Evolutionary conservation across 2,797 vertebrate genomes (phyloP).

Genomic region (Picus viridis): DNA sequence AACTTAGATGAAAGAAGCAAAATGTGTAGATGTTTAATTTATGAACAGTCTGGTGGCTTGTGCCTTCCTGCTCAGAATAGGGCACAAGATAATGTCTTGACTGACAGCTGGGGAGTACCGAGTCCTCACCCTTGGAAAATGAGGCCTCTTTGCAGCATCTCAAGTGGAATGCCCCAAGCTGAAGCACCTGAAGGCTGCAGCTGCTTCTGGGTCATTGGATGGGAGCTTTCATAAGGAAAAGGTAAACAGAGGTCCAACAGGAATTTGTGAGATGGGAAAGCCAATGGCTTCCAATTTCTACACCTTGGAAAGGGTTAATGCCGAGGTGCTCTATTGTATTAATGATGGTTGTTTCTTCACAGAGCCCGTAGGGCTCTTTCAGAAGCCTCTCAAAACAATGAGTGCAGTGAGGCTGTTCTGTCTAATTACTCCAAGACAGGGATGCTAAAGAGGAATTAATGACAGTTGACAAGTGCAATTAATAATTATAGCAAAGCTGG

Average conservation of each 20-base stretch:
- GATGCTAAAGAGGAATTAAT: slow-evolving; percentile 90
- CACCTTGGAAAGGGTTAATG: slow-evolving; percentile 71
- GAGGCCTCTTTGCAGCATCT: neutral
- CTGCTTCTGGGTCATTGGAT: neutral
- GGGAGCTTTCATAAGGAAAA: neutral
- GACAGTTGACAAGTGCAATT: slow-evolving; percentile 90
- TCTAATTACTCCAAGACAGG: slow-evolving; percentile 84
- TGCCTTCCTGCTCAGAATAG: neutral
- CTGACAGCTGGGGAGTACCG: neutral
- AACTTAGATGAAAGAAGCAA: neutral
- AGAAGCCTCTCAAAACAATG: slow-evolving; percentile 80
- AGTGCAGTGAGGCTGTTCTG: slow-evolving; percentile 81
- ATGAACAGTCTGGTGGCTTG: neutral
- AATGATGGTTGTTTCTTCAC: slow-evolving; percentile 61
- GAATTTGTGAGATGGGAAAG: neutral
- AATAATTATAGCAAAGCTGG: slow-evolving; percentile 88
- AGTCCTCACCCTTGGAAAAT: neutral
- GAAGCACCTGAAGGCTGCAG: neutral
- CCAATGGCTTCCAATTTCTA: neutral
- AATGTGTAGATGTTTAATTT: neutral
- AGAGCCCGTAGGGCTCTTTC: slow-evolving; percentile 76
- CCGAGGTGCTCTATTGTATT: slow-evolving; percentile 70
- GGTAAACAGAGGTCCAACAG: neutral
- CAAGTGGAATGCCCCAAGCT: neutral
- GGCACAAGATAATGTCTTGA: neutral